Conservation (phyloP, 2,113 vertebrate species). For the Cervus canadensis region DNA sequence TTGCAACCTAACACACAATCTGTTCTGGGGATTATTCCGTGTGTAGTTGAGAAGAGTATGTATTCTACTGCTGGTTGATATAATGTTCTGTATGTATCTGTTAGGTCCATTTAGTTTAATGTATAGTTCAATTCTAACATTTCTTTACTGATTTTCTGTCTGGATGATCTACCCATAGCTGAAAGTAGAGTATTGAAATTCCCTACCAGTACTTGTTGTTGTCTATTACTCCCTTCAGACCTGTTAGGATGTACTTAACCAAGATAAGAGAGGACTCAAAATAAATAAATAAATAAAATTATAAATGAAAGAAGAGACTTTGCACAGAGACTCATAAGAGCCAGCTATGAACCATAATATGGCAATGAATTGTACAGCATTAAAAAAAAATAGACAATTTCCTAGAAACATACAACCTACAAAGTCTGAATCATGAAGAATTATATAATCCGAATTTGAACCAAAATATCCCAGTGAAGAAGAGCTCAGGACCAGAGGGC, state of each 20-base stretch:
- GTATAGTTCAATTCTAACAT: not conserved
- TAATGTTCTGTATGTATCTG: not conserved
- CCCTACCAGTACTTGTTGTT: not conserved
- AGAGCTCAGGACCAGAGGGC: not conserved
- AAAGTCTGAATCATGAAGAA: not conserved
- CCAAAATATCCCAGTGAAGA: not conserved
- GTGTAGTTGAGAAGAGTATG: not conserved
- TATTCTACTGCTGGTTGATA: not conserved
- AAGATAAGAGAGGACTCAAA: not conserved
- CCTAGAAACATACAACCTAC: not conserved
- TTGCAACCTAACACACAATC: not conserved
- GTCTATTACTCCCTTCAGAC: not conserved
- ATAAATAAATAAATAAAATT: not conserved
- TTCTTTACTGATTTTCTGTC: not conserved
- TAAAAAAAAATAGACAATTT: not conserved
- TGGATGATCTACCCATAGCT: not conserved
- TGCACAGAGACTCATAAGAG: not conserved
- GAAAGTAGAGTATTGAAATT: not conserved
- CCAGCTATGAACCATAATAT: not conserved
- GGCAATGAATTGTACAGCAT: not conserved
- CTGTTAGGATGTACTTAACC: not conserved
- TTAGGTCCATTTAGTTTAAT: not conserved
- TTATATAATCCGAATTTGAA: not conserved
- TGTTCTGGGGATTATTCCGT: not conserved
- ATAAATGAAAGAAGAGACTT: not conserved